Evolutionary conservation across 2,888 invertebrate genomes (phyloP).

Genomic region (Trissolcus japonicus): DNA sequence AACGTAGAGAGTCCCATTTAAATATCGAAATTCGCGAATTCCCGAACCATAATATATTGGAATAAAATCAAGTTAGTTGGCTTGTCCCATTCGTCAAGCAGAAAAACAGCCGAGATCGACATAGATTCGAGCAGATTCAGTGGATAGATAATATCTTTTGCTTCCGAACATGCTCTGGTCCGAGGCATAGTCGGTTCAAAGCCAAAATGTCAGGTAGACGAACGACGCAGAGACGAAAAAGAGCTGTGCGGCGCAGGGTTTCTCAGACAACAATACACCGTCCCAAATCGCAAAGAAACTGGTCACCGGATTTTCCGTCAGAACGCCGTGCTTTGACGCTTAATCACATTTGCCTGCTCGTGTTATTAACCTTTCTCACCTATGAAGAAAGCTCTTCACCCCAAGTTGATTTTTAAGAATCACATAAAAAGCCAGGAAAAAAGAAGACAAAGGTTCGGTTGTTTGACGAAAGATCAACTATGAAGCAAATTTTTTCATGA

Average conservation of each 20-base stretch:
- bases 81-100: constrained; percentile 47
- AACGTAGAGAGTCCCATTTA: constrained; percentile 14
- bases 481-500: no score
- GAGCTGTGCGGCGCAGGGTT: constrained; percentile 47
- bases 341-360: constrained; percentile 36
- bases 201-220: constrained; percentile 70
- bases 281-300: constrained; percentile 23
- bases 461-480: no score
- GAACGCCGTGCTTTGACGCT: constrained; percentile 3
- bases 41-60: constrained; percentile 37
- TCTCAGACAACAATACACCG: constrained; percentile 54
- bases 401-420: background rate
- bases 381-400: constrained; percentile 17
- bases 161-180: constrained; percentile 59
- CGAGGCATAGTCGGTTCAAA: constrained; percentile 60
- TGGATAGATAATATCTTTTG: constrained; percentile 70
- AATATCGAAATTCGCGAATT: constrained; percentile 46
- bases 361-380: constrained; percentile 46
- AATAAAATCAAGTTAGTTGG: constrained; percentile 40
- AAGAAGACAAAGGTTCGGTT: background rate
- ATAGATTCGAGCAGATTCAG: constrained; percentile 67
- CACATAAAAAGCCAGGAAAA: background rate
- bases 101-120: constrained; percentile 52
- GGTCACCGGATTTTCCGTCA: constrained; percentile 29
- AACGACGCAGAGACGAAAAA: constrained; percentile 50